Evolutionary conservation across 2,113 vertebrate species (phyloP).

Genomic region (Tetraodon nigroviridis): DNA sequence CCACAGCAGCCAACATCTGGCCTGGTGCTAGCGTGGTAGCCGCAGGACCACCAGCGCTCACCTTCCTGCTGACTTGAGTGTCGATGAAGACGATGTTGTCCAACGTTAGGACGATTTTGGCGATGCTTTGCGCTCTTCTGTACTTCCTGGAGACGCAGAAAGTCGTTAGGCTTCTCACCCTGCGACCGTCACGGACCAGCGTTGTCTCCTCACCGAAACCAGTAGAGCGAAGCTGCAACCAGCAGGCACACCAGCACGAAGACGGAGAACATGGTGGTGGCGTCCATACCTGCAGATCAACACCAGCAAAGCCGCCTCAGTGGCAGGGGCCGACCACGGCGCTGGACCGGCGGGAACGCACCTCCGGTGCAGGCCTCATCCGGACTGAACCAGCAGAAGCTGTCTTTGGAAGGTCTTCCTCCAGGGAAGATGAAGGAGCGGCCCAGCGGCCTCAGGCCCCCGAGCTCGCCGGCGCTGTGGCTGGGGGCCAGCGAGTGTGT

Average conservation of each 20-base stretch:
- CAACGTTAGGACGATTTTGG: slow-evolving; percentile 72
- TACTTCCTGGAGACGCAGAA: slow-evolving; percentile 55
- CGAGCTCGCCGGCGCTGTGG: slow-evolving; percentile 32
- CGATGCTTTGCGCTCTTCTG: slow-evolving; percentile 59
- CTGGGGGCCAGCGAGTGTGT: slow-evolving; percentile 66
- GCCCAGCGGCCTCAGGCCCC: slow-evolving; percentile 59
- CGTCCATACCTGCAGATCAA: slow-evolving; percentile 69
- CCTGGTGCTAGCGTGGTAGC: too few species aligned
- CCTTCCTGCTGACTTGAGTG: slow-evolving; percentile 63
- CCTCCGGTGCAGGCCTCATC: slow-evolving; percentile 77
- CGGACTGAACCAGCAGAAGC: slow-evolving; percentile 84
- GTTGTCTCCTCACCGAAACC: slow-evolving; percentile 52
- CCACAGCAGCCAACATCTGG: too few species aligned
- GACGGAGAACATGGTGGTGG: slow-evolving; percentile 53
- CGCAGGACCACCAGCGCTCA: slow-evolving; percentile 1
- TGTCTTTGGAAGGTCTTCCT: slow-evolving; percentile 61
- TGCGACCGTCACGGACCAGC: too few species aligned
- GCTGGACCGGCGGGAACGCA: slow-evolving; percentile 61
- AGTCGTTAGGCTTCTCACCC: too few species aligned
- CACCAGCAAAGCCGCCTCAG: too few species aligned
- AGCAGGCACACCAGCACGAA: slow-evolving; percentile 65
- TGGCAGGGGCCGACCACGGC: too few species aligned
- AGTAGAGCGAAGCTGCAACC: slow-evolving; percentile 37
- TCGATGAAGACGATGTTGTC: slow-evolving; percentile 83
- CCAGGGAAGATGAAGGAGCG: slow-evolving; percentile 76